These are phyloP conservation scores for Nannoperca australis DNA, from an alignment of 2,797 vertebrate species.

Conservation along the genomic window DNA sequence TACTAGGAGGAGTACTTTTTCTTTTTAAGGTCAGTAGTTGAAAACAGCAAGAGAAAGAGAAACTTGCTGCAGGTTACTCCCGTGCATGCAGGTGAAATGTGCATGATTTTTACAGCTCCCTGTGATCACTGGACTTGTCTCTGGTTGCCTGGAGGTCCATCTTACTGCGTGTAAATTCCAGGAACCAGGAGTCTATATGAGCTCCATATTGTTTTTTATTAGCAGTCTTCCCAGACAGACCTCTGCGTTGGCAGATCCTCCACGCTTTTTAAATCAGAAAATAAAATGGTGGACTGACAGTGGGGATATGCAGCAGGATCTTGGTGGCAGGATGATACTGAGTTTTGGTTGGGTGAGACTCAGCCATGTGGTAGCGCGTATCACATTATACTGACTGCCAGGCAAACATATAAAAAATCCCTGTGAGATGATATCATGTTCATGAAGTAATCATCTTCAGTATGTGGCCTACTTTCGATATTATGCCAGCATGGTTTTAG, in stretches of 20 bases:
- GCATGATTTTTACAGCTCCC: conserved; percentile 35
- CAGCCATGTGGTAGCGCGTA: conserved; percentile 4
- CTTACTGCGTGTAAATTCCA: conserved; percentile 52
- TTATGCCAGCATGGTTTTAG: conserved; percentile 10
- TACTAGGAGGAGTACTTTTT: neutral
- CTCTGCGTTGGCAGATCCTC: conserved; percentile 34
- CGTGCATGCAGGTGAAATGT: conserved; percentile 6
- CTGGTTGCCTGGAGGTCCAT: conserved; percentile 36
- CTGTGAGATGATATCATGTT: conserved; percentile 9
- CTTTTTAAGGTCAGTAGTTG: neutral
- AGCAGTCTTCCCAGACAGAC: conserved; percentile 38
- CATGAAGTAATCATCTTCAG: conserved; percentile 19
- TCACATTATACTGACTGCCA: conserved; percentile 11
- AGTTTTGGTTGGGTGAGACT: conserved; percentile 4
- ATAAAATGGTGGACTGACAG: conserved; percentile 33
- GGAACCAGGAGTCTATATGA: conserved; percentile 39
- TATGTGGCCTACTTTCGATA: conserved; percentile 25
- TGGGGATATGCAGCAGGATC: neutral
- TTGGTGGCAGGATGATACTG: neutral
- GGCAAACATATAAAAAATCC: conserved; percentile 16
- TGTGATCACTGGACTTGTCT: conserved; percentile 25
- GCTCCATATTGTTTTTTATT: conserved; percentile 64
- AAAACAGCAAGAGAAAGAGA: conserved; percentile 11
- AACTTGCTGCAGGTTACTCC: neutral
- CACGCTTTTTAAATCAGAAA: conserved; percentile 16